A percentile compares a stretch with the other conserved stretches of the same genome.
Conservation (phyloP, 2,888 invertebrate species). For the Andrena praecox region DNA sequence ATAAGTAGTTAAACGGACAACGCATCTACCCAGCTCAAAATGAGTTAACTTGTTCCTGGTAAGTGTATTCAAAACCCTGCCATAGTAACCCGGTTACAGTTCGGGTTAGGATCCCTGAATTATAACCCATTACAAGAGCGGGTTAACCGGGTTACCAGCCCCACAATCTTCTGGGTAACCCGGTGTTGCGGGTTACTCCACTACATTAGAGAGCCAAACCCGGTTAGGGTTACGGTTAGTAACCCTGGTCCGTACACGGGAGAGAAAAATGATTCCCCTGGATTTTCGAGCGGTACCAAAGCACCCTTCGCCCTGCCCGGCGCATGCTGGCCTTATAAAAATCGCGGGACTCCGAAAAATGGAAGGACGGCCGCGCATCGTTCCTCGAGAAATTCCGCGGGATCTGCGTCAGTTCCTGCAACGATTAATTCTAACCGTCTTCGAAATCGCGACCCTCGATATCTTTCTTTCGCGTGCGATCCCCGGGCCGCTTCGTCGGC, state of each 20-base stretch:
- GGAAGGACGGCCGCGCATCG: constrained; percentile 13
- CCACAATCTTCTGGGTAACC: too few relatives aligned
- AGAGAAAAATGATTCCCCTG: constrained; percentile 77
- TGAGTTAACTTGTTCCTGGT: too few relatives aligned
- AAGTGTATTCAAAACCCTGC: too few relatives aligned
- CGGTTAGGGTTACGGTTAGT: too few relatives aligned
- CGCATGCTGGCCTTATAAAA: constrained; percentile 23
- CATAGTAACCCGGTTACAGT: too few relatives aligned
- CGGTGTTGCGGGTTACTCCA: too few relatives aligned
- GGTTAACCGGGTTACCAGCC: too few relatives aligned
- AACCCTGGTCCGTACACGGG: constrained; percentile 62
- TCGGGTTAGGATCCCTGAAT: too few relatives aligned
- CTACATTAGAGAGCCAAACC: too few relatives aligned
- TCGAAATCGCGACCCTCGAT: constrained; percentile 55
- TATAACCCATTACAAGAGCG: too few relatives aligned
- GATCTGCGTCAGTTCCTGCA: constrained; percentile 42
- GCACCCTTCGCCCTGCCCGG: constrained; percentile 25
- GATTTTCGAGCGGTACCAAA: constrained; percentile 71
- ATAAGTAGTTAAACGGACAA: too few relatives aligned
- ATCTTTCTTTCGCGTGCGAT: constrained; percentile 57
- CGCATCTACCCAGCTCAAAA: too few relatives aligned
- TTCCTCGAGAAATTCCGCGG: constrained; percentile 30
- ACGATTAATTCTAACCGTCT: constrained; percentile 52
- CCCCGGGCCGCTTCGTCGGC: constrained; percentile 45
- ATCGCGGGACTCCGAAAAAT: constrained; percentile 34